Conservation (phyloP, 1,140 invertebrate species). For the Aphis craccivora region DNA sequence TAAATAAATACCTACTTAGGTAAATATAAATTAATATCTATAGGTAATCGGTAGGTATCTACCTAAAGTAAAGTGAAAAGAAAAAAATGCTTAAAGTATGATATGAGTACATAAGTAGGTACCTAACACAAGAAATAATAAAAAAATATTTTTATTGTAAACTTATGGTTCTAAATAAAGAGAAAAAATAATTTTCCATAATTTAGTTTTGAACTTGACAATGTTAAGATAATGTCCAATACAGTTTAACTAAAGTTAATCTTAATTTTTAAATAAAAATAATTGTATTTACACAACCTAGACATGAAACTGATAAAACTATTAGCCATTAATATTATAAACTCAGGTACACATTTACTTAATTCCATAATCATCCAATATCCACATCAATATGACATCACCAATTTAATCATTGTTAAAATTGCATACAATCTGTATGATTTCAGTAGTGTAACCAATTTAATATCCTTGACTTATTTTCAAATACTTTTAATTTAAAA, state of each 20-base stretch:
- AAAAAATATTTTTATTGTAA: no score
- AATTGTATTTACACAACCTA: neutral
- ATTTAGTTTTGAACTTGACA: neutral
- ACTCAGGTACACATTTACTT: neutral
- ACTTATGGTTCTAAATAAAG: neutral
- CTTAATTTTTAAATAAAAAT: neutral
- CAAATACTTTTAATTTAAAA: conserved; percentile 42
- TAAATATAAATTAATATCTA: neutral
- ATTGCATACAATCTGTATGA: neutral
- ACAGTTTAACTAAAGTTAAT: neutral
- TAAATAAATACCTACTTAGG: neutral
- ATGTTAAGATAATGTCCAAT: neutral
- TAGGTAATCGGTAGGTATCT: neutral
- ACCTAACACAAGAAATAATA: no score
- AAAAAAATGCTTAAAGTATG: neutral
- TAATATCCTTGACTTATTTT: conserved; percentile 42
- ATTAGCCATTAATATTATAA: neutral
- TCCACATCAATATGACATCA: neutral
- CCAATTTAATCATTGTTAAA: neutral
- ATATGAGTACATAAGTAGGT: neutral
- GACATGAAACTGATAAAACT: neutral
- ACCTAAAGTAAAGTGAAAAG: neutral
- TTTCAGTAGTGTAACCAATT: conserved; percentile 47
- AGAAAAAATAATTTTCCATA: neutral
- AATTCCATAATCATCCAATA: neutral